phyloP scores from a whole-genome alignment of 1,140 invertebrate genomes.

The Pomacea maculata region DNA sequence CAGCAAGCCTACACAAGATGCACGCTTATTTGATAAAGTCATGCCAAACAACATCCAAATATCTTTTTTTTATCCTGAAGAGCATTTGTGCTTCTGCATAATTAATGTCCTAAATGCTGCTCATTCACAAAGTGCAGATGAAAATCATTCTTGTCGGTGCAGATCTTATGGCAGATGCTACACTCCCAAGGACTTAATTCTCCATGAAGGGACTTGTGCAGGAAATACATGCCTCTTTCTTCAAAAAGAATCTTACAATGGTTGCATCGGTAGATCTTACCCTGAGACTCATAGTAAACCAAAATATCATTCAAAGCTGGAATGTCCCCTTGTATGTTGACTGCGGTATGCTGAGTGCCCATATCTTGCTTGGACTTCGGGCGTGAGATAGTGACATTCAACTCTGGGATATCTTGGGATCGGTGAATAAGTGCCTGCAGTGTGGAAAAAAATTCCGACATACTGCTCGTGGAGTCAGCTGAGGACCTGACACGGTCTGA shows the following conservation, averaged over 20 bases:
- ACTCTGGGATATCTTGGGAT: slow-evolving; percentile 37
- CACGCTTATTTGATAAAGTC: not conserved
- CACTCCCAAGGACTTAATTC: slow-evolving; percentile 55
- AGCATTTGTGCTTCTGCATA: not conserved
- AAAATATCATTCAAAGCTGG: slow-evolving; percentile 50
- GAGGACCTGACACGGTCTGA: slow-evolving; percentile 9
- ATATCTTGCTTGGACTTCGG: slow-evolving; percentile 31
- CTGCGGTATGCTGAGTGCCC: slow-evolving; percentile 34
- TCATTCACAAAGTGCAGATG: slow-evolving; percentile 58
- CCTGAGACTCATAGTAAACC: slow-evolving; percentile 52
- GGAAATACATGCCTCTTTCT: slow-evolving; percentile 55
- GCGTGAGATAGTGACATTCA: slow-evolving; percentile 29
- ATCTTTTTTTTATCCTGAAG: not conserved
- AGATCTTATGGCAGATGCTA: slow-evolving; percentile 56
- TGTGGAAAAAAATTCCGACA: slow-evolving; percentile 41
- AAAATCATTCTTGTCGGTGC: slow-evolving; percentile 56
- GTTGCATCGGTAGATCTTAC: slow-evolving; percentile 48
- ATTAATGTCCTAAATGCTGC: slow-evolving; percentile 36
- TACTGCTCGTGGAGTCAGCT: slow-evolving; percentile 47
- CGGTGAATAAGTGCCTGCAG: slow-evolving; percentile 38
- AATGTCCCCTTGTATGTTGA: slow-evolving; percentile 33
- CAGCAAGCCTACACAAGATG: no score
- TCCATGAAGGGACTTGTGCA: slow-evolving; percentile 55
- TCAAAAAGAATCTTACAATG: slow-evolving; percentile 57
- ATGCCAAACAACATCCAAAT: not conserved